A percentile compares a stretch with the other conserved stretches of the same genome.
Evolutionary conservation across 2,797 vertebrate genomes (phyloP).

Genomic region (Toxotes lorentzi): DNA sequence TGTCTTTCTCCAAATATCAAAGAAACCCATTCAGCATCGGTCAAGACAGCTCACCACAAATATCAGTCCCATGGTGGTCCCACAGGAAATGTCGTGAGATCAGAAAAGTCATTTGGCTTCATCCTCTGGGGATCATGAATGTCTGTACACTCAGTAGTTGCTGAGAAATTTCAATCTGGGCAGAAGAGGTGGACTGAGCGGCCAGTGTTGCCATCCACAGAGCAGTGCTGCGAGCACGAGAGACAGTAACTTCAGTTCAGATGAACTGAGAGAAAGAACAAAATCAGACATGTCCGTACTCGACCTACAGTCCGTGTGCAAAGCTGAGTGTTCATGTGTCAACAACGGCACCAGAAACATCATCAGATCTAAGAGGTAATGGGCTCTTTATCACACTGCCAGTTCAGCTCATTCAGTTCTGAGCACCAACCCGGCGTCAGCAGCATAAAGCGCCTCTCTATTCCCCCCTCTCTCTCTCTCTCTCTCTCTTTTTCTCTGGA

Average conservation of each 20-base stretch:
- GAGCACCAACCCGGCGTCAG: constrained; percentile 38
- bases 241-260: neutral
- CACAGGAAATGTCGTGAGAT: neutral
- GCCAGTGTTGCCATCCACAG: neutral
- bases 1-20: too few species aligned
- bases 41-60: neutral
- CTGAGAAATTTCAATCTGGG: neutral
- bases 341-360: neutral
- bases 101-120: neutral
- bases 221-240: neutral
- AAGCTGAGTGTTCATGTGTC: constrained; percentile 13
- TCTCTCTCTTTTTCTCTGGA: constrained; percentile 23
- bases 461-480: constrained; percentile 16
- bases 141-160: neutral
- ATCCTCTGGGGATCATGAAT: neutral
- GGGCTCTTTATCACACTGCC: constrained; percentile 40
- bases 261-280: neutral
- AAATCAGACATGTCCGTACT: neutral
- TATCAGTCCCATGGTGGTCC: neutral
- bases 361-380: constrained; percentile 51
- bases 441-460: constrained; percentile 70
- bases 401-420: constrained; percentile 50
- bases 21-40: neutral
- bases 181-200: neutral
- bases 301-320: too few species aligned